Evolutionary conservation across 2,797 vertebrate genomes (phyloP).

Genomic region (Fratercula arctica): DNA sequence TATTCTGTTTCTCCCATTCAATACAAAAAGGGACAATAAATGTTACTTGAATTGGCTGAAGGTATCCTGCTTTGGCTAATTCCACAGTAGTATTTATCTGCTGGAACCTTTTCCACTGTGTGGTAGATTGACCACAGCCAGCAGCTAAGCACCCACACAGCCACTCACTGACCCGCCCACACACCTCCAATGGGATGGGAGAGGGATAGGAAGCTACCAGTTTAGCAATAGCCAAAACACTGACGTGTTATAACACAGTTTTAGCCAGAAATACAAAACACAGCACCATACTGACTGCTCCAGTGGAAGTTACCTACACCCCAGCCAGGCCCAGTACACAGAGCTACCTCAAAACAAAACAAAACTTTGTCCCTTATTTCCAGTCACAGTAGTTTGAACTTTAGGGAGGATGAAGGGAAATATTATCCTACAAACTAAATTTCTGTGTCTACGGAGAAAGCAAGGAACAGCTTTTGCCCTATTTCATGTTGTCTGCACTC

Average conservation of each 20-base stretch:
- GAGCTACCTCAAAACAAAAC: background rate
- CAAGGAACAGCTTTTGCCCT: background rate
- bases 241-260: background rate
- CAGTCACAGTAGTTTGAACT: background rate
- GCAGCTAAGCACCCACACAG: background rate
- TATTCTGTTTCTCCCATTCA: background rate
- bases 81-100: background rate
- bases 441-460: background rate
- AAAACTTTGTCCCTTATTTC: background rate
- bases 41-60: background rate
- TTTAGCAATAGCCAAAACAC: background rate
- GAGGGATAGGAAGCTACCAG: background rate
- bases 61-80: background rate
- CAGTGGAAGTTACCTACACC: background rate
- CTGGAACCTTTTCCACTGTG: background rate
- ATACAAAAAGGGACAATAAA: background rate
- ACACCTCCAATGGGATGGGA: background rate
- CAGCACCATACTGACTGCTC: background rate
- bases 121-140: background rate
- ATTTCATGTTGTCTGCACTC: background rate
- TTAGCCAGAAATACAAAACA: background rate
- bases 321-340: background rate
- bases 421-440: background rate
- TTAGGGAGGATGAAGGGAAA: background rate
- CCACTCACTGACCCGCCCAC: rapidly evolving